Conservation (phyloP, 2,113 vertebrate genomes). For the Ictalurus furcatus region DNA sequence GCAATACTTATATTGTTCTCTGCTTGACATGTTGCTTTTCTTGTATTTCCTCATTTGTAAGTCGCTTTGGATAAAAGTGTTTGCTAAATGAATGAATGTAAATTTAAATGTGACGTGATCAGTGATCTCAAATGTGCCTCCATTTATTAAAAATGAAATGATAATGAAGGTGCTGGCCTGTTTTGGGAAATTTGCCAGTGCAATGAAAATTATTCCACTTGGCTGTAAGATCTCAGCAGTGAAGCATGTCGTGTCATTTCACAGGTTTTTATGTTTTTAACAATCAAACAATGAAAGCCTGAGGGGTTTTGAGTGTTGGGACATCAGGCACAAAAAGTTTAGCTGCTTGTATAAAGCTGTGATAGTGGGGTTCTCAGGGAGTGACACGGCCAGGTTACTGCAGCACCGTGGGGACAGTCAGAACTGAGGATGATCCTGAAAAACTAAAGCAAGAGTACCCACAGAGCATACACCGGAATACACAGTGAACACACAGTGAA, state of each 20-base stretch:
- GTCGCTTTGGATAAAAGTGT: no score
- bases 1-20: no score
- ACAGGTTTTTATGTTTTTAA: not conserved
- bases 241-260: not conserved
- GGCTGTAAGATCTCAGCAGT: not conserved
- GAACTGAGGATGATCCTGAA: not conserved
- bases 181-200: not conserved
- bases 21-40: no score
- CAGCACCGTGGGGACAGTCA: not conserved
- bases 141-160: not conserved
- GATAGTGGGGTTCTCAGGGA: not conserved
- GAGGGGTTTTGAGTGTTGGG: not conserved
- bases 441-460: not conserved
- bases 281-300: not conserved
- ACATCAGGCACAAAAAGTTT: not conserved
- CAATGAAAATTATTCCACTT: not conserved
- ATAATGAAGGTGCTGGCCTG: not conserved
- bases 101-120: not conserved
- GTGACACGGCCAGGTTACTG: not conserved
- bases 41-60: no score
- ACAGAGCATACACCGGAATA: not conserved
- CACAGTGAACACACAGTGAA: not conserved
- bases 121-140: not conserved
- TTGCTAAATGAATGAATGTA: no score
- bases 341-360: not conserved